Conservation (phyloP, 1,140 invertebrate genomes). For the Drosophila pachea region DNA sequence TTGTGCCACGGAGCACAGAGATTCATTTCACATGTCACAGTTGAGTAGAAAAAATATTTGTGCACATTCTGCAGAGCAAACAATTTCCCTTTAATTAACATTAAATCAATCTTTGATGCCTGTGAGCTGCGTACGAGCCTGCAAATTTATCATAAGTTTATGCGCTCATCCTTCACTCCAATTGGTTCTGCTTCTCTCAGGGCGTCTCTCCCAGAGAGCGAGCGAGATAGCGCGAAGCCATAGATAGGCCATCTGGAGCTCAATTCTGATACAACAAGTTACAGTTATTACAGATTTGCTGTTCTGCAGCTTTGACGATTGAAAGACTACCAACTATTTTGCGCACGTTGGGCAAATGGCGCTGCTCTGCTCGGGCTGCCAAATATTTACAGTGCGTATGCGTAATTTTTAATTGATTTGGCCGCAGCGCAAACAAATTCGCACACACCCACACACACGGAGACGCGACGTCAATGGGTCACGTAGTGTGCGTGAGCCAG, state of each 20-base stretch:
- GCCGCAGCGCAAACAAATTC: constrained; percentile 59
- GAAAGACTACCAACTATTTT: constrained; percentile 40
- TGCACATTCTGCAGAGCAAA: constrained; percentile 42
- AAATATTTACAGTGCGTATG: constrained; percentile 74
- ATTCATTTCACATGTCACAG: constrained; percentile 64
- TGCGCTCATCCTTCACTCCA: constrained; percentile 26
- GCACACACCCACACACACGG: constrained; percentile 5
- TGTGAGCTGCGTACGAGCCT: constrained; percentile 9
- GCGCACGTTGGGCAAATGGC: constrained; percentile 51
- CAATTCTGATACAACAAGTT: no score
- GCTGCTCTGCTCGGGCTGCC: constrained; percentile 21
- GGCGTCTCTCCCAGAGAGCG: no score
- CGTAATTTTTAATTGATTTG: constrained; percentile 77
- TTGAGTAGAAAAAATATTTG: constrained; percentile 41
- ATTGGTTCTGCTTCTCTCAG: background rate
- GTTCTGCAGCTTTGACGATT: constrained; percentile 41
- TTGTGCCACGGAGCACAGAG: constrained; percentile 32
- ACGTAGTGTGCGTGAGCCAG: constrained; percentile 22
- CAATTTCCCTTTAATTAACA: constrained; percentile 67
- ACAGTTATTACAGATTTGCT: no score
- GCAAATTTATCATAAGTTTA: constrained; percentile 27
- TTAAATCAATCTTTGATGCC: constrained; percentile 47
- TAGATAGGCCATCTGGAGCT: no score
- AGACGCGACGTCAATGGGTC: constrained; percentile 32
- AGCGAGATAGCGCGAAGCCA: no score